Percentiles rank a stretch among this genome's conserved stretches.
These are phyloP conservation scores for Melipona bicolor DNA, from an alignment of 2,888 invertebrate species.

Conservation along the genomic window DNA sequence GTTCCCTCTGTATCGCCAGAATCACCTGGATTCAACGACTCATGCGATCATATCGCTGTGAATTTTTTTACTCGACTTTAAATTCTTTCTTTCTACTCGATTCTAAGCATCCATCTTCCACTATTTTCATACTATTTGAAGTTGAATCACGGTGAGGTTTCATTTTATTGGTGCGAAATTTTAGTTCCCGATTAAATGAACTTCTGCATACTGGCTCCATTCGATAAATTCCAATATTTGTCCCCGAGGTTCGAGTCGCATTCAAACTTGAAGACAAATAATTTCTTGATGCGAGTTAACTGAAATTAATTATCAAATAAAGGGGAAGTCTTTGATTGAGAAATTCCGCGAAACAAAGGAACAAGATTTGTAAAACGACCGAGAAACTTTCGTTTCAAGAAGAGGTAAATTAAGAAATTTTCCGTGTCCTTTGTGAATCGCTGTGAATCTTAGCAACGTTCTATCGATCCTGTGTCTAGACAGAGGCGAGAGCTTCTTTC, in stretches of 20 bases:
- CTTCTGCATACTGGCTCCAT: too few relatives aligned
- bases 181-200: too few relatives aligned
- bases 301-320: neutral
- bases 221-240: too few relatives aligned
- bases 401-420: constrained; percentile 15
- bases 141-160: neutral
- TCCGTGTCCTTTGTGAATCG: neutral
- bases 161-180: too few relatives aligned
- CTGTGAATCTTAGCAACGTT: neutral
- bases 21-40: neutral
- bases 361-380: neutral
- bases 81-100: neutral
- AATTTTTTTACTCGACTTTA: neutral
- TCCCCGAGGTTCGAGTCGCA: too few relatives aligned
- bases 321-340: neutral
- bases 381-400: neutral
- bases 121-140: neutral
- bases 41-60: neutral
- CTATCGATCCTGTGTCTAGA: constrained; percentile 34
- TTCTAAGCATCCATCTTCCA: neutral
- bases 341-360: neutral
- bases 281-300: too few relatives aligned
- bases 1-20: neutral
- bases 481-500: neutral
- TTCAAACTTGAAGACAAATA: too few relatives aligned